These are phyloP conservation scores for Callosobruchus maculatus DNA, from an alignment of 2,888 invertebrate genomes.

Conservation along the genomic window DNA sequence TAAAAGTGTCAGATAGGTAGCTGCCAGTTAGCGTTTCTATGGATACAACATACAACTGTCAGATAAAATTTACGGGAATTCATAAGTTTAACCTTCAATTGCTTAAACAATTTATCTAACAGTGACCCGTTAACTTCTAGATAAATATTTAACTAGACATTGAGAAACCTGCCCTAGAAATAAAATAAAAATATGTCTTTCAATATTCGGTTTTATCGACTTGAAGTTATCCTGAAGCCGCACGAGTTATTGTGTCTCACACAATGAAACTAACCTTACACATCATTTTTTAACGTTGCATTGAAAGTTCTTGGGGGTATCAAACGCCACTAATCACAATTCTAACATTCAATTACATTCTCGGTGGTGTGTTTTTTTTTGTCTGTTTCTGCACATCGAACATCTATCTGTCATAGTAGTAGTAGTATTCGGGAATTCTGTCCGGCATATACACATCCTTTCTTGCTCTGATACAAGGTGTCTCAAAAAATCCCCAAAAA, in stretches of 20 bases:
- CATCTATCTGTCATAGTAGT: background rate
- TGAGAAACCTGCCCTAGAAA: too few species aligned
- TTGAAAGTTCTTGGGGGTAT: constrained; percentile 35
- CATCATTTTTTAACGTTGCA: constrained; percentile 33
- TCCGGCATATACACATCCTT: background rate
- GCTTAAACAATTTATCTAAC: too few species aligned
- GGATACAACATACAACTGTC: too few species aligned
- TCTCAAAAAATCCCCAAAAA: background rate
- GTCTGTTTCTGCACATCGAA: background rate
- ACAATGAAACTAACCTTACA: constrained; percentile 37
- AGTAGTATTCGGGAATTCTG: background rate
- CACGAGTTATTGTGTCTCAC: constrained; percentile 34
- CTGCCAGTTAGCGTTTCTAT: too few species aligned
- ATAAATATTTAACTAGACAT: too few species aligned
- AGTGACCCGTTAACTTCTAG: too few species aligned
- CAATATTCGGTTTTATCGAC: too few species aligned
- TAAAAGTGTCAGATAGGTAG: too few species aligned
- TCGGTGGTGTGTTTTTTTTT: background rate
- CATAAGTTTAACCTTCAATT: too few species aligned
- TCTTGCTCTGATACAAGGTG: background rate
- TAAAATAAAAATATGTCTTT: too few species aligned
- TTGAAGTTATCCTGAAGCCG: background rate
- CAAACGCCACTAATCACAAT: constrained; percentile 51
- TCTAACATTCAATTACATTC: constrained; percentile 37
- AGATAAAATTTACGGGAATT: too few species aligned